Evolutionary conservation across 2,888 invertebrate species (phyloP).

Genomic region (Acanthosepion lycidas): DNA sequence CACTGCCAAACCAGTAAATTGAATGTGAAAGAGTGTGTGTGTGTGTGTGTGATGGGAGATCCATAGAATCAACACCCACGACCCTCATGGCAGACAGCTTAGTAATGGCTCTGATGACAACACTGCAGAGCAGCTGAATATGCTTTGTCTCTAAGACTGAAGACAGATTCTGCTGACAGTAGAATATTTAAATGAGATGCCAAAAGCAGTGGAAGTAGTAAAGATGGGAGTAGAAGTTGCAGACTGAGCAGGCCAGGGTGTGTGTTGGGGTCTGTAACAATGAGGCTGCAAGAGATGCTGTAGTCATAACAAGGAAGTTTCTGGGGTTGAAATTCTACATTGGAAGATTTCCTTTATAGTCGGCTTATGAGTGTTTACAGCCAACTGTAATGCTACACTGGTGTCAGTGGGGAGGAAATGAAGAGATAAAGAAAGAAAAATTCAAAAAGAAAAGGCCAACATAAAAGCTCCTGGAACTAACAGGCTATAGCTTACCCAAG

Average conservation of each 20-base stretch:
- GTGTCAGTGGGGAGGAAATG: neutral
- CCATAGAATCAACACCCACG: neutral
- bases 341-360: slow-evolving; percentile 9
- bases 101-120: neutral
- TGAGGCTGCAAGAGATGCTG: neutral
- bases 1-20: neutral
- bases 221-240: neutral
- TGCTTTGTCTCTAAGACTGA: neutral
- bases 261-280: neutral
- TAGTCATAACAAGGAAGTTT: slow-evolving; percentile 2
- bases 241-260: neutral
- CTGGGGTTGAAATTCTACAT: slow-evolving; percentile 1
- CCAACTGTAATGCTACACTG: neutral
- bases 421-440: neutral
- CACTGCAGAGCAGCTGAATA: neutral
- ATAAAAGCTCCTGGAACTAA: neutral
- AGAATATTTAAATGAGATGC: neutral
- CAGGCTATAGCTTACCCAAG: slow-evolving; percentile 20
- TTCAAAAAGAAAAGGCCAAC: neutral
- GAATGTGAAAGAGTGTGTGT: neutral
- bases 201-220: neutral
- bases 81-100: neutral
- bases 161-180: neutral
- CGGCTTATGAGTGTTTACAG: neutral
- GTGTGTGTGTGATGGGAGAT: too few species aligned